Evolutionary conservation across 2,888 invertebrate species (phyloP).

Genomic region (Rotaria magnacalcarata): DNA sequence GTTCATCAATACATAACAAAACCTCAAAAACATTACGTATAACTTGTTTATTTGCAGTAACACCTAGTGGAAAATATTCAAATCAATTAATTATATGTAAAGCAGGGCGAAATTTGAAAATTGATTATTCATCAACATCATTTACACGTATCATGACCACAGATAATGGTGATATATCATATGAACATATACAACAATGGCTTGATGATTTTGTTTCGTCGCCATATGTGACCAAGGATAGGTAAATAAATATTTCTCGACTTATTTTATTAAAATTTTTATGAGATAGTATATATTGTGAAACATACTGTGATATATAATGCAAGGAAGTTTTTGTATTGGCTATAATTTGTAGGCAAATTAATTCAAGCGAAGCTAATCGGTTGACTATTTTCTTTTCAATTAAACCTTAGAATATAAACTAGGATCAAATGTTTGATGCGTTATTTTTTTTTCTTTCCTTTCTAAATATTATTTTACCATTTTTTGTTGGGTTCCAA

Average conservation of each 20-base stretch:
- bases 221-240: not conserved
- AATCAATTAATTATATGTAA: slow-evolving; percentile 18
- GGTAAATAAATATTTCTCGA: not conserved
- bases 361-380: no score
- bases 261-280: no score
- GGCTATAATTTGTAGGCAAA: no score
- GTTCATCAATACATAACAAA: not conserved
- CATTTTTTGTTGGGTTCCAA: no score
- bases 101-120: not conserved
- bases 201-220: not conserved
- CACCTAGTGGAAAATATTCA: slow-evolving; percentile 31
- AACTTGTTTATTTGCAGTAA: not conserved
- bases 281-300: no score
- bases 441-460: no score
- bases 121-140: not conserved
- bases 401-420: no score
- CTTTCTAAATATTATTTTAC: no score
- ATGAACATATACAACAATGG: not conserved
- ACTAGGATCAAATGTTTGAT: no score
- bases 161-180: not conserved
- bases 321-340: no score
- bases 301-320: no score
- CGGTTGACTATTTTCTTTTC: no score
- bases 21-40: not conserved
- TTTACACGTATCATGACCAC: not conserved